These are phyloP conservation scores for Melolontha melolontha DNA, from an alignment of 2,888 invertebrate species.

Conservation along the genomic window DNA sequence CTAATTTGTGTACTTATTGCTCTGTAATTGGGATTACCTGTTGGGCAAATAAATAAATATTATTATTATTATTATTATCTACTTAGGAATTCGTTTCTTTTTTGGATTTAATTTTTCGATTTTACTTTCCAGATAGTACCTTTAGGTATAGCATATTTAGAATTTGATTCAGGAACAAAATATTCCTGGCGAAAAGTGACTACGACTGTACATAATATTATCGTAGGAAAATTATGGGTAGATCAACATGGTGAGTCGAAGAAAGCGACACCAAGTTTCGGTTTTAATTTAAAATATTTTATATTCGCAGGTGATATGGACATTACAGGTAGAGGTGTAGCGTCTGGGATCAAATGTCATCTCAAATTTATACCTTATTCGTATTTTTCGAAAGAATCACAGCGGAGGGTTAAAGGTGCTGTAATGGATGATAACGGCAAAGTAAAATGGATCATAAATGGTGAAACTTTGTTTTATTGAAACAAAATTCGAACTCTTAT, in stretches of 20 bases:
- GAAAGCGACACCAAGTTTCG: too few species aligned
- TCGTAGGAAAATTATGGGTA: slow-evolving; percentile 99
- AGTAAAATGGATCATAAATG: slow-evolving; percentile 80
- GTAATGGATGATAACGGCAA: slow-evolving; percentile 80
- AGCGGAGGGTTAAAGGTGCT: slow-evolving; percentile 88
- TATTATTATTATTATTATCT: too few species aligned
- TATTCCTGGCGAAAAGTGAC: slow-evolving; percentile 99
- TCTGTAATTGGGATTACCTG: too few species aligned
- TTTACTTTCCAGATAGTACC: slow-evolving; percentile 75
- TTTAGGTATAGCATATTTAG: slow-evolving; percentile 78
- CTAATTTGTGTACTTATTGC: too few species aligned
- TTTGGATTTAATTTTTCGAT: not conserved
- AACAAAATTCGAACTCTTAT: too few species aligned
- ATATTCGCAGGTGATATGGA: slow-evolving; percentile 86
- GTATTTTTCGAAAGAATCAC: slow-evolving; percentile 97
- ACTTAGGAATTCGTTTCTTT: too few species aligned
- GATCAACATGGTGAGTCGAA: slow-evolving; percentile 87
- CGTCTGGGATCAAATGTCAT: slow-evolving; percentile 92
- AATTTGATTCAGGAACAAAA: slow-evolving; percentile 81
- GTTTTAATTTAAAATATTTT: not conserved
- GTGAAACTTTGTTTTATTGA: slow-evolving; percentile 54
- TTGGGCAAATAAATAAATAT: too few species aligned
- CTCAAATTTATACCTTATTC: slow-evolving; percentile 98
- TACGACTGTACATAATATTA: slow-evolving; percentile 99
- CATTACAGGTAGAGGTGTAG: slow-evolving; percentile 87